Base-by-base conservation (phyloP, 1,140 invertebrate genomes). In the Procambarus clarkii region DNA sequence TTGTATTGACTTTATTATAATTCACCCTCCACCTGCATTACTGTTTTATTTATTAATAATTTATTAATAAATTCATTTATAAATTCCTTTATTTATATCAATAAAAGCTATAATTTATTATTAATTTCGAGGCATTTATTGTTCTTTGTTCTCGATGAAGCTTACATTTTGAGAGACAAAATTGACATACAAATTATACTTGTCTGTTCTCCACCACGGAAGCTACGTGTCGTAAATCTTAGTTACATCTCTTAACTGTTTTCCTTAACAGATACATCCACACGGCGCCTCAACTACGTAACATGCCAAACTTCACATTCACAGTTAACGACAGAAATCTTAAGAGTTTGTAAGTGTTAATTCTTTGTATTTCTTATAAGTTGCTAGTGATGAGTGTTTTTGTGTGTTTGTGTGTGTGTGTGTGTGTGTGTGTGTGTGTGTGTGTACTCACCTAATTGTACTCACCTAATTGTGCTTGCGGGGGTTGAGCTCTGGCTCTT, bases 301-400 rank as follows among this genome's bases (percentile, higher is more conserved):
- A 48, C 18, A 78, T 87, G 85, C 76, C 85, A 24, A 87, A 87
- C 85, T 74, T 87, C 13, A 87, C 85, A 15, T 44, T 87, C 85
- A 79, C 50, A 2, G 85, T 60, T 18, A 50, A 79, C 85, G 77
- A 79, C 76, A 87, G 2, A 46, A 87, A 79, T 18, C 76, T 87
- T 2, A 87, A 8, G 46, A 87, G 50, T 46, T 21, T 87, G 85
- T 87, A 76, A 87, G 85, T 86, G 15, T 48, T 58, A 58, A 3
- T 64, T 4, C 21, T 64, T 9, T 64, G 13, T 11, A 4, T 64
- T 54, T 54, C 8, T 4, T 54, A 13, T 34, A 34, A 34, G 54
- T 58, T 21, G 60, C 21, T 64, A 15, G 3, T 64, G 60, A 0
- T 13, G 9, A 44, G 5, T 13, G 76, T 44, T 34, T 78, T 9